Evolutionary conservation across 2,797 vertebrate species (phyloP), one percentile per base, ranked within the genome.

Genomic region (Premnoplex brunnescens): DNA sequence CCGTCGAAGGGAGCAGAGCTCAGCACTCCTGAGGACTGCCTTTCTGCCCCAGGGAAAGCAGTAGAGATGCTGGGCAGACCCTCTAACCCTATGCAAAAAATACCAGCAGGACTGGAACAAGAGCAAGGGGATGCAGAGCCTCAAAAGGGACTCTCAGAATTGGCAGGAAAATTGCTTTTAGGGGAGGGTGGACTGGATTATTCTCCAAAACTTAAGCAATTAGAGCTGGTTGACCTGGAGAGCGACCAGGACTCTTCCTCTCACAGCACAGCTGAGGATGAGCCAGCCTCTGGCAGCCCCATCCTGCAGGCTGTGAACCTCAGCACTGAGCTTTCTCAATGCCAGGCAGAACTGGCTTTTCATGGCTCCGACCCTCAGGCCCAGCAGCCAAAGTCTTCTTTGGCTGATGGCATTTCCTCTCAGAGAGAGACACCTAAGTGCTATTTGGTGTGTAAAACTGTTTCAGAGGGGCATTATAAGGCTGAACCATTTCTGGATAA

Each of bases 381-480:
- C 21, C 73, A 78, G n/a, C 44, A 51, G 81, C 56, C 2, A 0
- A 88, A 89, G 78, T 24, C 58, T 46, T 23, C 67, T 78, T 64
- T 36, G 82, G 10, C 58, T 62, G 84, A 89, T 79, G 49, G 34
- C 12, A 2, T 59, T 95, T 89, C 75, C 66, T 81, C 73, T 84
- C 88, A 88, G 52, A 93, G 67, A 20, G 95, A 96, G 60, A 86
- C 64, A 55, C 79, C 52, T 30, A 96, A 95, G 56, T 94, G 86
- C 88, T 95, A 91, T 72, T 86, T 91, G 72, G 87, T 96, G 10
- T 96, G 83, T 93, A 95, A 96, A 91, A 88, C 95, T 5, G 30
- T 95, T 96, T 96, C 96, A 85, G 85, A 95, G 64, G 88, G 81
- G 1, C 92, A 93, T 82, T 92, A 95, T 58, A 94, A 93, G 55